These are phyloP conservation scores for Drosophila colorata DNA, from an alignment of 2,888 invertebrate species.

Conservation along the genomic window DNA sequence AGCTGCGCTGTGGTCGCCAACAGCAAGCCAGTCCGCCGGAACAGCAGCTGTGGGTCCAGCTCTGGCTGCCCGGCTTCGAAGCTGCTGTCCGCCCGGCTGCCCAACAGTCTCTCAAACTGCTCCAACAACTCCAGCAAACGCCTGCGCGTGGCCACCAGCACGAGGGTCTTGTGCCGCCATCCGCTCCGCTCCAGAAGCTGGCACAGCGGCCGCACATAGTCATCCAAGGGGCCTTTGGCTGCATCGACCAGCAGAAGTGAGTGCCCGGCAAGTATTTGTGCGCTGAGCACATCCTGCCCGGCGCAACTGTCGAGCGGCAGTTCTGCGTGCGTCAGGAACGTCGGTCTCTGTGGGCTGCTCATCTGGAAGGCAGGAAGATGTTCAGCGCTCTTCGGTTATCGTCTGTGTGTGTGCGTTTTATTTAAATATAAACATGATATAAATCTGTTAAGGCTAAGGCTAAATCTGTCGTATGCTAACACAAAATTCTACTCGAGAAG, in stretches of 20 bases:
- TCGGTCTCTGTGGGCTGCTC: not conserved
- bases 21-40: not conserved
- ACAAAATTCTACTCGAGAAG: slow-evolving; percentile 51
- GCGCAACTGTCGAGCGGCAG: not conserved
- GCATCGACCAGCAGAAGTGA: slow-evolving; percentile 1
- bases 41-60: not conserved
- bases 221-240: not conserved
- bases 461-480: slow-evolving; percentile 37
- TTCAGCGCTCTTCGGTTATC: not conserved
- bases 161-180: not conserved
- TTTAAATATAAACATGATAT: slow-evolving; percentile 37
- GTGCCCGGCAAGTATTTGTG: not conserved
- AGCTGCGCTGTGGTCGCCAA: not conserved
- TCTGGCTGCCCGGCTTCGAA: not conserved
- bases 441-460: slow-evolving; percentile 38
- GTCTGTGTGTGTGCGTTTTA: slow-evolving; percentile 31
- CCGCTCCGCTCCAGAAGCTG: not conserved
- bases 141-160: slow-evolving; percentile 2
- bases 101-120: not conserved
- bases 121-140: not conserved
- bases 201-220: slow-evolving; percentile 5
- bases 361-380: slow-evolving; percentile 13
- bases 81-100: not conserved
- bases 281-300: not conserved
- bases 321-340: not conserved